Evolutionary conservation across 2,888 invertebrate genomes (phyloP).

Genomic region (Cephalotes varians): DNA sequence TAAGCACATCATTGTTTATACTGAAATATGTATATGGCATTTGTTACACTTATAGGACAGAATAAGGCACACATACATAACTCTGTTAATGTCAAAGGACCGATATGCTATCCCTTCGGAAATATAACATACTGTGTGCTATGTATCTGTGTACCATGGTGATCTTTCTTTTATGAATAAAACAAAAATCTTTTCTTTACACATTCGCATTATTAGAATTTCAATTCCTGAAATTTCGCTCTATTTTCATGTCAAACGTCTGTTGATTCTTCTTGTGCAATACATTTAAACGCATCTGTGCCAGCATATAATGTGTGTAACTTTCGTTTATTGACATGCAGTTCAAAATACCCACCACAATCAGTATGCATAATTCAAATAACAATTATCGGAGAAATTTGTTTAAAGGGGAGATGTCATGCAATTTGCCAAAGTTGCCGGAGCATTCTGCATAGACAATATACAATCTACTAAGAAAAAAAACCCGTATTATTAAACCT

Average conservation of each 20-base stretch:
- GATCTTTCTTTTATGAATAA: slow-evolving; percentile 72
- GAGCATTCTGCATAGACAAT: slow-evolving; percentile 11
- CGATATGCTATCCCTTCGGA: slow-evolving; percentile 61
- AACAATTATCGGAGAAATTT: slow-evolving; percentile 61
- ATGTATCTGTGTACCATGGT: slow-evolving; percentile 84
- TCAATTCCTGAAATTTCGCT: slow-evolving; percentile 78
- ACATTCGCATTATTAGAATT: slow-evolving; percentile 63
- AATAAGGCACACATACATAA: slow-evolving; percentile 78
- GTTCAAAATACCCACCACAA: slow-evolving; percentile 71
- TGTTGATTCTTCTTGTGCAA: slow-evolving; percentile 82
- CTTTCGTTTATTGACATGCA: slow-evolving; percentile 73
- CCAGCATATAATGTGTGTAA: slow-evolving; percentile 79
- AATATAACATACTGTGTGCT: slow-evolving; percentile 77
- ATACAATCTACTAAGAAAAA: slow-evolving; percentile 2
- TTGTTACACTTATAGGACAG: slow-evolving; percentile 63
- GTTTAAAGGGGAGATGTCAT: slow-evolving; percentile 64
- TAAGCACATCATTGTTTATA: slow-evolving; percentile 77
- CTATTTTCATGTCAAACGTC: slow-evolving; percentile 84
- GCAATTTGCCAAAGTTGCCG: slow-evolving; percentile 50
- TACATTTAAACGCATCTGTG: slow-evolving; percentile 84
- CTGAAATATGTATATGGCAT: slow-evolving; percentile 50
- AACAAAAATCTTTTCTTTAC: slow-evolving; percentile 54
- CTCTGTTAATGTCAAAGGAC: slow-evolving; percentile 68
- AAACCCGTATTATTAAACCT: slow-evolving; percentile 38
- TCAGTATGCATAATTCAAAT: slow-evolving; percentile 57